Percentiles rank a stretch among this genome's conserved stretches.
phyloP scores from a whole-genome alignment of 1,140 invertebrate genomes.

The Leptopilina clavipes region DNA sequence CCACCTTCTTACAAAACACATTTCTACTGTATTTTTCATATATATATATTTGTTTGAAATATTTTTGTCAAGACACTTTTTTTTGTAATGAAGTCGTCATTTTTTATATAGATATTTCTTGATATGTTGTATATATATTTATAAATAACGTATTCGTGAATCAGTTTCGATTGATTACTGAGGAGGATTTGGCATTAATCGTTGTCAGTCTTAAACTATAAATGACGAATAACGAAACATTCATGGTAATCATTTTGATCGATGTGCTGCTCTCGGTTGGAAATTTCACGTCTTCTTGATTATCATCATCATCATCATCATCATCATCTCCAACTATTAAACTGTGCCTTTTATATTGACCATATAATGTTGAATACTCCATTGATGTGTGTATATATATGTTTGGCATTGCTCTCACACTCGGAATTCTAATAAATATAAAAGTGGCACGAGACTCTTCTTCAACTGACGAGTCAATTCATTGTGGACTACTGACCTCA shows the following conservation, averaged over 20 bases:
- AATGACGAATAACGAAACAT: slow-evolving; percentile 27
- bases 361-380: not conserved
- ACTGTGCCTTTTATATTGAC: not conserved
- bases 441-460: not conserved
- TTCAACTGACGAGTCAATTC: slow-evolving; percentile 18
- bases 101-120: not conserved
- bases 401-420: not conserved
- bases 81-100: slow-evolving; percentile 21
- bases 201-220: slow-evolving; percentile 27
- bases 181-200: slow-evolving; percentile 1
- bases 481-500: slow-evolving; percentile 31
- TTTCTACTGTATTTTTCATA: too few species aligned
- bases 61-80: not conserved
- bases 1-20: not conserved
- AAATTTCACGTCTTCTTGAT: slow-evolving; percentile 8
- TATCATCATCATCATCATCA: not conserved
- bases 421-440: not conserved
- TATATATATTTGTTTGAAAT: not conserved
- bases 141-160: not conserved
- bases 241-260: slow-evolving; percentile 30
- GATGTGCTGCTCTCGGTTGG: slow-evolving; percentile 4
- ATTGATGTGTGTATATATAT: not conserved
- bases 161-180: slow-evolving; percentile 23
- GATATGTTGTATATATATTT: too few species aligned
- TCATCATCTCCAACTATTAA: not conserved